Conservation (phyloP, 2,888 invertebrate species). For the Netelia melanura region DNA sequence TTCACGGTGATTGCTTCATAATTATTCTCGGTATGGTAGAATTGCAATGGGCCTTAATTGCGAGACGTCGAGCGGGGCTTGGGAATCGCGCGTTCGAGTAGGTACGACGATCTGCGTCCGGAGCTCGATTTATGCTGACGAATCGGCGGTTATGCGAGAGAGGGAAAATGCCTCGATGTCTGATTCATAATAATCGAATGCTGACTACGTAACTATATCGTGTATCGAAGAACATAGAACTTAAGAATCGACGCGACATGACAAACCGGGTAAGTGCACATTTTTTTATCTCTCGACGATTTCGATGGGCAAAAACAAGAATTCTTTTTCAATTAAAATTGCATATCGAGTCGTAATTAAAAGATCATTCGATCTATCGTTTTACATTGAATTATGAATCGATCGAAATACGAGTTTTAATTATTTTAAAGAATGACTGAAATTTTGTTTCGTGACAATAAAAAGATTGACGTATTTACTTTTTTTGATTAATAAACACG, state of each 20-base stretch:
- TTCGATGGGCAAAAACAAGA: not conserved
- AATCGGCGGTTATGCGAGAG: conserved; percentile 17
- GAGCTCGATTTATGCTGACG: conserved; percentile 38
- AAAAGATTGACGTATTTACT: too few species aligned
- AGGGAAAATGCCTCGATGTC: conserved; percentile 15
- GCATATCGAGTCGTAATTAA: not conserved
- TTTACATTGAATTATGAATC: too few species aligned
- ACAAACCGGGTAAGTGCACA: not conserved
- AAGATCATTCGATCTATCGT: not conserved
- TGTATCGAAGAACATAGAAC: not conserved
- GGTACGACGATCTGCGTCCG: conserved; percentile 6
- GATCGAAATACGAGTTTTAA: too few species aligned
- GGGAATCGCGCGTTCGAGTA: conserved; percentile 30
- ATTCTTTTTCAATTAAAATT: not conserved
- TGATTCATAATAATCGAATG: conserved; percentile 29
- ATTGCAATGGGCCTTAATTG: conserved; percentile 66
- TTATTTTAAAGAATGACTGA: too few species aligned
- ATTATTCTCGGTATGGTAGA: conserved; percentile 62
- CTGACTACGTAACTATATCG: not conserved
- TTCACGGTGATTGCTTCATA: conserved; percentile 66
- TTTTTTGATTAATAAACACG: too few species aligned
- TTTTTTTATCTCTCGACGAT: not conserved
- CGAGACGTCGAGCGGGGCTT: conserved; percentile 32
- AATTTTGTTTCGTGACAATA: too few species aligned
- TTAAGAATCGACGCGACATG: not conserved